Base-by-base conservation (phyloP, 2,113 vertebrate genomes). In the Neotragus moschatus region DNA sequence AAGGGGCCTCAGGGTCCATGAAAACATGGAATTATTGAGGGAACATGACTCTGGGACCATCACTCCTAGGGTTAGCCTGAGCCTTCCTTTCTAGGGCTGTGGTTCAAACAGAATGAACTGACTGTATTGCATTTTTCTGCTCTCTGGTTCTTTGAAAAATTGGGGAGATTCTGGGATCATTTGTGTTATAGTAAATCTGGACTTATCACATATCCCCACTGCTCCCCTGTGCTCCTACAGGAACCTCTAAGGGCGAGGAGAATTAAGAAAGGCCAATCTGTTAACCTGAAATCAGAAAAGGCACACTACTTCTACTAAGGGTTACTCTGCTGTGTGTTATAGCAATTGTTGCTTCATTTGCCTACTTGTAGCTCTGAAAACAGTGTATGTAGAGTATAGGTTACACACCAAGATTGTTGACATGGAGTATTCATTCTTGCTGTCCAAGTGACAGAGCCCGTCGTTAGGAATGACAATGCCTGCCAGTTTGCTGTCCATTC, bases 401-500 rank as follows among this genome's bases (percentile, higher is more conserved):
- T 36, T 39, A 94, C 97, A 82, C 99, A 99, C 99, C 99, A 99
- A 98, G 93, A 99, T 33, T 15, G 99, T 99, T 96, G 99, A 99
- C 99, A 99, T 99, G 97, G 99, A 99, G 94, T 99, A 99, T 97
- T 99, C 99, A 73, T 99, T 99, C 96, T 99, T 99, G 98, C 91
- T 98, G 96, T 99, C 99, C 98, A 99, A 98, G 97, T 99, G 99
- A 98, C 99, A 99, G 96, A 99, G 99, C 0, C 99, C 99, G 13
- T 99, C 99, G 3, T 99, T 99, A 91, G 99, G 99, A 97, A 99
- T 99, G 95, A 99, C 99, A 2, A 99, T 99, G 88, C 99, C 99
- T 8, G 99, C 99, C 98, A 99, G 98, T 98, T 99, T 99, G 97
- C 99, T 99, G 98, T 99, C 99, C 99, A 99, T 99, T 91, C 99